Conservation (phyloP, 2,797 vertebrate genomes). For the Crenichthys baileyi region DNA sequence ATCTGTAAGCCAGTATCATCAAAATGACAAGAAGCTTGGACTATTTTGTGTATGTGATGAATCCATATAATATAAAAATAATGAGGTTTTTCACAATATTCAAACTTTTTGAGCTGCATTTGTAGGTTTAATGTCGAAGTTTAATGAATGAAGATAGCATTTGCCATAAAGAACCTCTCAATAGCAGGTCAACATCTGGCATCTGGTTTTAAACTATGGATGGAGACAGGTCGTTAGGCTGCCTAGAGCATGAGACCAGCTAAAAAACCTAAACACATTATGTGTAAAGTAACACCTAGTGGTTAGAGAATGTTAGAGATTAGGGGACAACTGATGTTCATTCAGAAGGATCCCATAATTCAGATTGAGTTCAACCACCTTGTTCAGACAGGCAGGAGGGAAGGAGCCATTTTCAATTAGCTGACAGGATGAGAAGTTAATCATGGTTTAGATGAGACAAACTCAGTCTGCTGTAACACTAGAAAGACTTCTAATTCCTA, state of each 20-base stretch:
- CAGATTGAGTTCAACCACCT: conserved; percentile 3
- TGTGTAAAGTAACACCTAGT: background rate
- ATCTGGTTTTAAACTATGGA: background rate
- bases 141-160: background rate
- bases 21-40: too few relatives aligned
- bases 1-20: background rate
- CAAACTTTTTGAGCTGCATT: background rate
- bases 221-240: background rate
- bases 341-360: background rate
- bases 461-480: background rate
- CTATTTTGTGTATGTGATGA: too few relatives aligned
- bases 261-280: background rate
- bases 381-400: background rate
- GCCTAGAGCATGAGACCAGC: background rate
- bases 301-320: background rate
- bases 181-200: background rate
- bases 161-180: background rate
- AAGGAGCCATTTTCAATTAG: background rate
- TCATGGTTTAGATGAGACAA: background rate
- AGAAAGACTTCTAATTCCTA: background rate
- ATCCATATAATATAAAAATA: too few relatives aligned
- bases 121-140: background rate
- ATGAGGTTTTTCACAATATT: background rate
- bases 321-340: background rate
- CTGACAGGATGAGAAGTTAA: background rate